Evolutionary conservation across 2,113 vertebrate species (phyloP).

Genomic region (Cephalophus harveyi): DNA sequence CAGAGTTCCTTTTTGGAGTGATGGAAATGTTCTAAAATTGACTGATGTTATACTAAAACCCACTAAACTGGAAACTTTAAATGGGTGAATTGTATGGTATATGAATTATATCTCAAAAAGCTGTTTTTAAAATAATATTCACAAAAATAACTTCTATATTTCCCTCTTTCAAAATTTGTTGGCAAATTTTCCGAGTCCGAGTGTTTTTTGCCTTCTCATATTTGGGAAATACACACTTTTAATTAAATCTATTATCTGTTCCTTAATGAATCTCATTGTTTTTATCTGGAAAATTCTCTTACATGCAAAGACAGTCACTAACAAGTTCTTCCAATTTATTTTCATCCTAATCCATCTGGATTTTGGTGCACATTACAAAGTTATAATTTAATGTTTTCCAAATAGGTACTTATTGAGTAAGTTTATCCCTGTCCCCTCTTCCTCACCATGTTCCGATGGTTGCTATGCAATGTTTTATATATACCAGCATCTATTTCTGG

Average conservation of each 20-base stretch:
- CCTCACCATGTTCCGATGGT: not conserved
- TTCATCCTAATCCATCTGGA: not conserved
- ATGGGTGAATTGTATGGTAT: not conserved
- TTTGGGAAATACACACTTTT: not conserved
- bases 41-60: not conserved
- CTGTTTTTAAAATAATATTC: not conserved
- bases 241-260: not conserved
- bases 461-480: not conserved
- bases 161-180: not conserved
- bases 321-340: not conserved
- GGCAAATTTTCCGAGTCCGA: not conserved
- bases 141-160: not conserved
- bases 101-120: not conserved
- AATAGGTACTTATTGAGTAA: not conserved
- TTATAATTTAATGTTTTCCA: not conserved
- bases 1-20: not conserved
- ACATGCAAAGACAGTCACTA: not conserved
- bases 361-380: not conserved
- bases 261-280: not conserved
- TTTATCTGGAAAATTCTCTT: not conserved
- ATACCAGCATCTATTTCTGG: not conserved
- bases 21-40: not conserved
- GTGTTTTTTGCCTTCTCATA: not conserved
- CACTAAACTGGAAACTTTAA: not conserved
- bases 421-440: not conserved